Base-by-base conservation (phyloP, 2,113 vertebrate genomes). In the Mugil cephalus region DNA sequence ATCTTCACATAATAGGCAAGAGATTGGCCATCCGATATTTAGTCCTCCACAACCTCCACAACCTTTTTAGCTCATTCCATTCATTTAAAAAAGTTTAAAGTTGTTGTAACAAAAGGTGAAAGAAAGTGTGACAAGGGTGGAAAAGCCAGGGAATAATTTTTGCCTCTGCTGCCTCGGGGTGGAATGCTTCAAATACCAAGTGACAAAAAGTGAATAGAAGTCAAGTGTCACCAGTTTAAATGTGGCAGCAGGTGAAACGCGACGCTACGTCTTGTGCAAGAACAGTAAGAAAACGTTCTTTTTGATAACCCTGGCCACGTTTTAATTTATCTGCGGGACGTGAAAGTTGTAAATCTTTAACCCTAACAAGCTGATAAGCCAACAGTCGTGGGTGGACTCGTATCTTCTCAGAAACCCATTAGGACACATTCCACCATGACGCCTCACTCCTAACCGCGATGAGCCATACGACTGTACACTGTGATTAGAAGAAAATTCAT, bases 331-430 rank as follows among this genome's bases (percentile, higher is more conserved):
- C 18, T 54, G 4, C 0, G 1, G 35, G 38, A 30, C 67, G 46
- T 10, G 14, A 56, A 76, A 60, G 47, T 61, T 74, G 69, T 87
- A 24, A 90, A 88, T 90, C 47, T 85, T 92, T 89, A 91, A 88
- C 85, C 58, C 35, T 34, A 54, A 73, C 14, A 24, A 39, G 72
- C 51, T 69, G 80, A 91, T 91, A 86, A 90, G 52, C 35, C 19
- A 4, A 18, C 34, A 1, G 4, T 45, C 11, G 10, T 54, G 71
- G 30, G 46, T 65, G 19, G 17, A 66, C 63, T 80, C 38, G 48
- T 35, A 8, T 69, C 56, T 19, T 48, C 55, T 79, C 38, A 81
- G 55, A 80, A 81, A 70, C 12, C 19, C 54, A 68, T 86, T 74
- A 86, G 56, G 21, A 66, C 58, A 21, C 77, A 61, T 74, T 82